Evolutionary conservation across 2,888 invertebrate species (phyloP), one percentile per base, ranked within the genome.

Genomic region (Diogma glabrata): DNA sequence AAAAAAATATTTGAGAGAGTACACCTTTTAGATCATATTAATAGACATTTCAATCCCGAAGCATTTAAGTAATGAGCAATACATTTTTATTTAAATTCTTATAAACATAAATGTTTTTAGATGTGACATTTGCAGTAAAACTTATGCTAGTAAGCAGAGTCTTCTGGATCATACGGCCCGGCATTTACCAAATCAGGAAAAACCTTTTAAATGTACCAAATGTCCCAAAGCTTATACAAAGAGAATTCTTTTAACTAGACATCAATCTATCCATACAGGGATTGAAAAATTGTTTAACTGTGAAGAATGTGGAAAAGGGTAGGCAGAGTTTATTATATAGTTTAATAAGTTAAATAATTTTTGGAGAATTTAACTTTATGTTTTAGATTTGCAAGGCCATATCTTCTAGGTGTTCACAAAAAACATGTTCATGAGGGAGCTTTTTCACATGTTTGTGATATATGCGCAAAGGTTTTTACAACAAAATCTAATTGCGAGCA

Each of bases 11-110:
- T 55, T 14, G 55, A 53, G 26, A 50, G 55, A 3, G 8, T 50
- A 8, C 53, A 53, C 3, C 54, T 58, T 22, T 55, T 58, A 7
- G 58, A 60, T 28, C 60, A 60, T 47, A 55, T 60, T 14, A 23
- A 56, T 0, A 56, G 57, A 54, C 60, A 60, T 43, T 55, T 52
- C 12, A 52, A 60, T 36, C 60, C 60, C 9, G 57, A 60, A 7
- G 16, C 19, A 30, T 24, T 30, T 20, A 48, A 33, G 20, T 48
- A 16, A 14, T 49, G 28, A 51, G 16, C 16, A 45, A n/a, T 57
- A 55, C 36, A 49, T 54, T n/a, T n/a, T n/a, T n/a, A n/a, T n/a
- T n/a, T n/a, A n/a, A n/a, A n/a, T n/a, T n/a, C n/a, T n/a, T n/a
- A n/a, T n/a, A n/a, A n/a, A n/a, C n/a, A n/a, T n/a, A n/a, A n/a